Percentiles rank a stretch among this genome's conserved stretches.
These are phyloP conservation scores for Tipula vernalis DNA, from an alignment of 2,888 invertebrate genomes.

Conservation along the genomic window DNA sequence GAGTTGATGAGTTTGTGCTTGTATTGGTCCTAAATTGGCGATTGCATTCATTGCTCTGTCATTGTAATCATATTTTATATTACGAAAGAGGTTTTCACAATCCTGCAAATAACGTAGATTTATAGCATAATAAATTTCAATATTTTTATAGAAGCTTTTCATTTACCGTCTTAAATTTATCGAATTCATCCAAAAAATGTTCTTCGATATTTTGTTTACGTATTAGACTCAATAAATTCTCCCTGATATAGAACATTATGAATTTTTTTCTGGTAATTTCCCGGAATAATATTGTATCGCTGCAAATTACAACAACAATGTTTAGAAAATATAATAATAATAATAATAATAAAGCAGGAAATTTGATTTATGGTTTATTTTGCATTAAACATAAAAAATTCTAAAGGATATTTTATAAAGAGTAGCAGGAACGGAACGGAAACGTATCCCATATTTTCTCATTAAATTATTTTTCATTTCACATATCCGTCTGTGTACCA, in stretches of 20 bases:
- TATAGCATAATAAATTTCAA: too few species aligned
- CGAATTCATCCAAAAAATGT: constrained; percentile 13
- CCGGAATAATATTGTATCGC: constrained; percentile 9
- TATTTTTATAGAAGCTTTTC: too few species aligned
- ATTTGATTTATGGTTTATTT: not conserved
- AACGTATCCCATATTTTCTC: not conserved
- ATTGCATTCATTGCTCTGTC: not conserved
- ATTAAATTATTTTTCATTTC: not conserved
- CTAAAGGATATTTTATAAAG: not conserved
- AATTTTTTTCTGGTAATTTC: constrained; percentile 10
- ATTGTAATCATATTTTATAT: not conserved
- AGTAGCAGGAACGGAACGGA: not conserved
- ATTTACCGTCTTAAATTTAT: constrained; percentile 14
- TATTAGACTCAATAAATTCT: constrained; percentile 14
- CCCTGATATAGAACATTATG: constrained; percentile 12
- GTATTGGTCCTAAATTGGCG: not conserved
- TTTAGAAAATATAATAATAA: not conserved
- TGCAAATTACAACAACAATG: not conserved
- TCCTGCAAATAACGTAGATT: not conserved
- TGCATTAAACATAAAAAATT: not conserved
- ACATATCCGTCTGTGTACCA: not conserved
- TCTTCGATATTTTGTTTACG: constrained; percentile 13
- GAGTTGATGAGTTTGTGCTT: not conserved
- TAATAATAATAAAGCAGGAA: not conserved
- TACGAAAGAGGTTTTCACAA: not conserved